Conservation (phyloP, 2,113 vertebrate species). For the Silurus meridionalis region DNA sequence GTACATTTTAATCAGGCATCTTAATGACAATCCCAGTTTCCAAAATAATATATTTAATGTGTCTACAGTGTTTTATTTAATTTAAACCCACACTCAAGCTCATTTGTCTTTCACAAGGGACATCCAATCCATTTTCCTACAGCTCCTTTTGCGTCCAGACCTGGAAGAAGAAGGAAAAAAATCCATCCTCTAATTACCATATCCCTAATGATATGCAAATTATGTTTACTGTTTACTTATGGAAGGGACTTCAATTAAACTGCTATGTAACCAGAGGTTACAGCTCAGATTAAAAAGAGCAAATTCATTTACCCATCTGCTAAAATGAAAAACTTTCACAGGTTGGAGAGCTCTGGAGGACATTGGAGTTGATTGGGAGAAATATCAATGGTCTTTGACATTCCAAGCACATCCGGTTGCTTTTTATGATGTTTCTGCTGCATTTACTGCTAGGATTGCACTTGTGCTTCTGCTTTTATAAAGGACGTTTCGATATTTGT, state of each 20-base stretch:
- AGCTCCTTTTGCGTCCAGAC: constrained; percentile 22
- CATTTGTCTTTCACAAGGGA: background rate
- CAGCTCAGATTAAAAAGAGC: constrained; percentile 24
- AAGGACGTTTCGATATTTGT: background rate
- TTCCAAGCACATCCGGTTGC: constrained; percentile 71
- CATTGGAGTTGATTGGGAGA: constrained; percentile 35
- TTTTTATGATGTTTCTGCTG: constrained; percentile 83
- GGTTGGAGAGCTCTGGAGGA: constrained; percentile 60
- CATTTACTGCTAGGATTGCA: constrained; percentile 94
- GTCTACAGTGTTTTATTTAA: background rate
- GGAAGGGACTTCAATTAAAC: constrained; percentile 33
- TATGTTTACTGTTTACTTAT: constrained; percentile 38
- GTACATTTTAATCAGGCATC: background rate
- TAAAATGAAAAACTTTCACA: constrained; percentile 25
- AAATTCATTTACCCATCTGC: constrained; percentile 42
- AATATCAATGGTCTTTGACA: constrained; percentile 52
- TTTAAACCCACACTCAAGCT: background rate
- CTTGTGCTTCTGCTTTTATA: constrained; percentile 68
- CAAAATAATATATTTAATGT: background rate
- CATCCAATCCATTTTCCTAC: background rate
- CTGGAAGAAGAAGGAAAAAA: constrained; percentile 33
- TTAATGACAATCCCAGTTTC: background rate
- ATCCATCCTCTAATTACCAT: constrained; percentile 6
- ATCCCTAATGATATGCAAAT: constrained; percentile 46
- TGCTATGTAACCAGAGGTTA: constrained; percentile 35